phyloP scores from a whole-genome alignment of 2,888 invertebrate genomes.

The Melinaea menophilus region DNA sequence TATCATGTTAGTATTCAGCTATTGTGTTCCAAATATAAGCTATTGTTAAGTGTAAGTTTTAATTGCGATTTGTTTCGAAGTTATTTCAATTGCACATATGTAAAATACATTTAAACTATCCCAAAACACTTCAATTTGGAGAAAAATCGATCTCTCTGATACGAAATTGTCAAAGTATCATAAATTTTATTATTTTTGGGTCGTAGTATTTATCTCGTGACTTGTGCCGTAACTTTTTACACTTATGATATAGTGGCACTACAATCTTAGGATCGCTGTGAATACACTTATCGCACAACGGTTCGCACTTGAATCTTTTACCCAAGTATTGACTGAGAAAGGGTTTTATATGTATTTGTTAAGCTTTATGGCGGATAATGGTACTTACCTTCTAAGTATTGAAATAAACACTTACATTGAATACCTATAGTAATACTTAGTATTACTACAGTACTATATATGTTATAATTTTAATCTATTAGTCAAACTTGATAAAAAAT shows the following conservation, averaged over 20 bases:
- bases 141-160: too few species aligned
- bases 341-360: conserved; percentile 23
- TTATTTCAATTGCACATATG: too few species aligned
- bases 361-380: conserved; percentile 13
- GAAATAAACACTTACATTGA: too few species aligned
- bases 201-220: conserved; percentile 11
- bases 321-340: conserved; percentile 27
- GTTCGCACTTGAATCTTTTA: conserved; percentile 32
- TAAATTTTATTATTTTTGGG: not conserved
- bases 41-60: conserved; percentile 14
- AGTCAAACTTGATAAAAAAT: too few species aligned
- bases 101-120: too few species aligned
- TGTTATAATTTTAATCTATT: too few species aligned
- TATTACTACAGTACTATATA: too few species aligned
- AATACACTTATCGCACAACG: conserved; percentile 36
- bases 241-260: conserved; percentile 53
- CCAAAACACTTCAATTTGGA: too few species aligned
- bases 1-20: conserved; percentile 46
- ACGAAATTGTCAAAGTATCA: too few species aligned
- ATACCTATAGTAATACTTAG: too few species aligned
- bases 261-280: conserved; percentile 37
- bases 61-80: not conserved
- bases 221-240: conserved; percentile 35
- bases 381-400: too few species aligned
- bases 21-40: conserved; percentile 37